Conservation (phyloP, 2,888 invertebrate species). For the Himalopsyche japonica region DNA sequence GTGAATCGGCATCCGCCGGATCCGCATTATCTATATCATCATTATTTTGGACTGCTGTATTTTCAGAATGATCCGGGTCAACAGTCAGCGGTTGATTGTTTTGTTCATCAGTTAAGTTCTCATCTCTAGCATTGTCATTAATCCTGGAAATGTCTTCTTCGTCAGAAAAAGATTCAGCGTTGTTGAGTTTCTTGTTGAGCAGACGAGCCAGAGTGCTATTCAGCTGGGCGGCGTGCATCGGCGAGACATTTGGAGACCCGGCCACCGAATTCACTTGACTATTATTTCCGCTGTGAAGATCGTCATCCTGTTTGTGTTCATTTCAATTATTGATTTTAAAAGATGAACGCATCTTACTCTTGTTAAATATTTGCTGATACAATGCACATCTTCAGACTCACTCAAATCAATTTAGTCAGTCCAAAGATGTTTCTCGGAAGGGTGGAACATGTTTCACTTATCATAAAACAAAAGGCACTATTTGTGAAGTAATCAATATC, state of each 20-base stretch:
- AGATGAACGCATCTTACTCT: neutral
- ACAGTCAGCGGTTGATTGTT: neutral
- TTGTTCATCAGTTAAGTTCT: slow-evolving; percentile 46
- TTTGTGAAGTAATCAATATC: no score
- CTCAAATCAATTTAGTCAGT: no score
- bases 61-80: neutral
- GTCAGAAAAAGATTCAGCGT: slow-evolving; percentile 53
- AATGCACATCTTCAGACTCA: no score
- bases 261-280: slow-evolving; percentile 27
- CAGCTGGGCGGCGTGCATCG: slow-evolving; percentile 31
- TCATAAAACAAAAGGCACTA: no score
- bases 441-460: no score
- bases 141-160: slow-evolving; percentile 49
- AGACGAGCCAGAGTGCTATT: slow-evolving; percentile 22
- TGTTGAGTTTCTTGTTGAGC: slow-evolving; percentile 46
- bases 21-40: slow-evolving; percentile 1
- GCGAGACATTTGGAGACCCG: slow-evolving; percentile 31
- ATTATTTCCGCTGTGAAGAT: slow-evolving; percentile 10
- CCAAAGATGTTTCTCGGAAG: no score
- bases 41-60: slow-evolving; percentile 40
- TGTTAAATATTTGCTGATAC: no score
- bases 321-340: neutral
- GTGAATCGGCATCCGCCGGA: neutral
- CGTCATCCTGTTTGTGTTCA: slow-evolving; percentile 31
- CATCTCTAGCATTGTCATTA: slow-evolving; percentile 36